phyloP scores from a whole-genome alignment of 2,888 invertebrate genomes.

The Apamea anceps region DNA sequence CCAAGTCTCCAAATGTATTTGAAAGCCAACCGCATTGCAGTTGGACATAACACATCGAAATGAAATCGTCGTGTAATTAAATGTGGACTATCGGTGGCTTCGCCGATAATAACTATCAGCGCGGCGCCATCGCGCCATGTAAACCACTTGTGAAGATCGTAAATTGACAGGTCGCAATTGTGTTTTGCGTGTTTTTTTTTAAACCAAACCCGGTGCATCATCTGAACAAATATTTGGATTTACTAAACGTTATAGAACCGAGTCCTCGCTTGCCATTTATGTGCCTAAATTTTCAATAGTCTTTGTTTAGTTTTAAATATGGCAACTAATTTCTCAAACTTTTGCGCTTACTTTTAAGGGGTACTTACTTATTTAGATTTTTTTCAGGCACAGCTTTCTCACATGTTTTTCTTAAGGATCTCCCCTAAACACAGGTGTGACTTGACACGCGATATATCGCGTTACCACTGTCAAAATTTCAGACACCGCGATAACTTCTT shows the following conservation, averaged over 20 bases:
- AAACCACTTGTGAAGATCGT: conserved; percentile 5
- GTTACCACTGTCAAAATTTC: too few species aligned
- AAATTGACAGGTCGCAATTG: conserved; percentile 4
- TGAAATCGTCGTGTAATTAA: conserved; percentile 35
- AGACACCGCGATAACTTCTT: background rate
- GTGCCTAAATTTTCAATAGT: background rate
- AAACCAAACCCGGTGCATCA: background rate
- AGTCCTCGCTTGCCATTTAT: background rate
- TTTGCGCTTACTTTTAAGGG: background rate
- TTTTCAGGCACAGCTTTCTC: background rate
- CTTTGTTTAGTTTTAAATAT: background rate
- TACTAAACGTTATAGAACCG: background rate
- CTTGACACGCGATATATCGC: too few species aligned
- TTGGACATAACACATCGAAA: conserved; percentile 18
- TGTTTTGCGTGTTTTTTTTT: background rate
- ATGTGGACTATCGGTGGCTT: conserved; percentile 18
- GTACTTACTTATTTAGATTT: too few species aligned
- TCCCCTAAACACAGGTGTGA: background rate
- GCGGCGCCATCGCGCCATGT: background rate
- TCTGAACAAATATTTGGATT: background rate
- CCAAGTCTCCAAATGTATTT: conserved; percentile 8
- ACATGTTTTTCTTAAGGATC: background rate
- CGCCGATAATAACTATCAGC: conserved; percentile 30
- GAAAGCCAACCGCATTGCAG: conserved; percentile 41
- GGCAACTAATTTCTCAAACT: background rate